Base-by-base conservation (phyloP, 2,797 vertebrate species). In the Heliangelus exortis region DNA sequence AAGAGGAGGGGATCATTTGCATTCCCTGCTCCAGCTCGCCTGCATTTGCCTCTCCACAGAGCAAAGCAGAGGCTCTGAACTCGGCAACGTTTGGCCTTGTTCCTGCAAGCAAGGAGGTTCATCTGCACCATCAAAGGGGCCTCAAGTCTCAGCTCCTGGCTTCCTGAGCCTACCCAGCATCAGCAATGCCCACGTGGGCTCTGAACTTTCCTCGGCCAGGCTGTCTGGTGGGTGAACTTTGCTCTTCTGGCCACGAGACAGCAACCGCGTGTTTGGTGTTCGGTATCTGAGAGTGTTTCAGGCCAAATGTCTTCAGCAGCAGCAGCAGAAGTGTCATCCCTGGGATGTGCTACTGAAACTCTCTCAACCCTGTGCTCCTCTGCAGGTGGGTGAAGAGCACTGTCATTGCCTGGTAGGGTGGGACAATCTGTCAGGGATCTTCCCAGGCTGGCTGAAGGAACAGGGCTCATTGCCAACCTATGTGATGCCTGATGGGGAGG, bases 281-380 rank as follows among this genome's bases (percentile, higher is more conserved):
- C 45, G 53, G 57, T 20, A 34, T 25, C 10, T 0, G 5, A 4
- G 6, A 33, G 4, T 4, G 0, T 11, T 36, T 36, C 26, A 3
- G 25, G 12, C 12, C 4, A 2, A 39, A 15, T 0, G 7, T 15
- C 66, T 45, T 41, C 8, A 26, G 43, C 3, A 1, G 2, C 0
- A 0, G 15, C 74, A 9, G 58, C 63, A 72, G 41, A 78, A 92
- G 87, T 87, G 19, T 67, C 78, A 10, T 3, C 21, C 51, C n/a
- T 8, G 23, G 10, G 31, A 34, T 29, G 28, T 14, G 12, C 0
- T 1, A 11, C 29, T 0, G 15, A 65, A 14, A 51, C 19, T 86
- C 36, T 81, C 26, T 33, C 34, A 4, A 1, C 33, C 15, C 48
- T 1, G 1, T 2, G 29, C 26, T 84, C n/a, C 65, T 68, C 7